These are phyloP conservation scores for Romanogobio albipinnatus DNA, from an alignment of 2,113 vertebrate genomes.

Conservation along the genomic window DNA sequence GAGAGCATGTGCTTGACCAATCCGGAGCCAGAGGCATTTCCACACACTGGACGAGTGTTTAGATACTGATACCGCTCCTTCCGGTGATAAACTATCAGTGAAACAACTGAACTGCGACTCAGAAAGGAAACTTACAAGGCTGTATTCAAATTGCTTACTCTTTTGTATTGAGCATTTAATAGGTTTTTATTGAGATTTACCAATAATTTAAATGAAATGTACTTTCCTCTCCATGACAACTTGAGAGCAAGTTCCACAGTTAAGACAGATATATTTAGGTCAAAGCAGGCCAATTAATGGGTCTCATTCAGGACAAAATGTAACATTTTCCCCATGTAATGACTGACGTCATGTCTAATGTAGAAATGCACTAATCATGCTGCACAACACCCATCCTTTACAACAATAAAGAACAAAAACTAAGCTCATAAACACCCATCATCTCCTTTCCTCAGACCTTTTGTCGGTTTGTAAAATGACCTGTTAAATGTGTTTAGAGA, in stretches of 20 bases:
- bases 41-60: neutral
- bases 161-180: neutral
- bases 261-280: too few species aligned
- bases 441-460: neutral
- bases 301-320: constrained; percentile 53
- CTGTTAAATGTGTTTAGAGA: constrained; percentile 9
- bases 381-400: constrained; percentile 13
- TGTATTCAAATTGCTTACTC: neutral
- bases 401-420: neutral
- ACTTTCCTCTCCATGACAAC: too few species aligned
- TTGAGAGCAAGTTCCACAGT: neutral
- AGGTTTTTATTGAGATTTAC: neutral
- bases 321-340: constrained; percentile 14
- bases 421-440: neutral
- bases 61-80: neutral
- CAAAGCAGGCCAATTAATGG: constrained; percentile 52
- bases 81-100: neutral
- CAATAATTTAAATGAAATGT: too few species aligned
- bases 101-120: neutral
- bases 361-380: neutral
- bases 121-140: neutral
- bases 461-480: neutral
- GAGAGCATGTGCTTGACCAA: neutral
- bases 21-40: neutral
- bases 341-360: constrained; percentile 28